A percentile compares a stretch with the other conserved stretches of the same genome.
These are phyloP conservation scores for Oligia latruncula DNA, from an alignment of 2,888 invertebrate genomes.

Conservation along the genomic window DNA sequence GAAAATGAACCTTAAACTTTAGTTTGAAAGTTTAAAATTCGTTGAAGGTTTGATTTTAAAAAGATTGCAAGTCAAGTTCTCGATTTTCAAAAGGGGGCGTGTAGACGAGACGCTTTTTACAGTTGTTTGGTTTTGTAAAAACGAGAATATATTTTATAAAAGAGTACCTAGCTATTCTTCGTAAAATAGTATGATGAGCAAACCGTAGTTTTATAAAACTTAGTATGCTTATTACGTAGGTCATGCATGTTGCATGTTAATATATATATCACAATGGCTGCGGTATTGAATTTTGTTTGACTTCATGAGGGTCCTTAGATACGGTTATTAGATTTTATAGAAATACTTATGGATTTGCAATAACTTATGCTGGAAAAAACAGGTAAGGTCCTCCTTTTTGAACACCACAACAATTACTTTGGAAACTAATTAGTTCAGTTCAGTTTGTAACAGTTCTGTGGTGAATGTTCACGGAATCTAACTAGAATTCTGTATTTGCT, in stretches of 20 bases:
- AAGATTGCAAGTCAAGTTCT: constrained; percentile 71
- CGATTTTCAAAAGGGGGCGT: constrained; percentile 63
- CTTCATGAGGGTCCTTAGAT: not conserved
- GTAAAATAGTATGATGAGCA: constrained; percentile 24
- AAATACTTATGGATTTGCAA: not conserved
- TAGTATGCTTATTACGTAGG: not conserved
- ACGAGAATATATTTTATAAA: constrained; percentile 41
- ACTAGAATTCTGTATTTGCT: not conserved
- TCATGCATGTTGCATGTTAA: not conserved
- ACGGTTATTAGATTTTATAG: not conserved
- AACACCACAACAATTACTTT: not conserved
- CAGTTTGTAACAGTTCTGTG: not conserved
- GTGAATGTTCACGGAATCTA: not conserved
- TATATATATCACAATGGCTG: not conserved
- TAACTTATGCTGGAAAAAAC: not conserved
- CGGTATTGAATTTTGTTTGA: not conserved
- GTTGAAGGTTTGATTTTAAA: constrained; percentile 29
- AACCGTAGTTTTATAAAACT: not conserved
- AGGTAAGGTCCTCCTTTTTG: not conserved
- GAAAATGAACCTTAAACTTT: constrained; percentile 56
- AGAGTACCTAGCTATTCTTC: constrained; percentile 2
- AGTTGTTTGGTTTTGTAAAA: constrained; percentile 43
- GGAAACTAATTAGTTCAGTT: too few species aligned
- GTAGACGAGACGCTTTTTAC: constrained; percentile 61
- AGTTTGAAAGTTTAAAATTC: constrained; percentile 55